These are phyloP conservation scores for Notothenia coriiceps DNA, from an alignment of 2,113 vertebrate genomes.

Conservation along the genomic window DNA sequence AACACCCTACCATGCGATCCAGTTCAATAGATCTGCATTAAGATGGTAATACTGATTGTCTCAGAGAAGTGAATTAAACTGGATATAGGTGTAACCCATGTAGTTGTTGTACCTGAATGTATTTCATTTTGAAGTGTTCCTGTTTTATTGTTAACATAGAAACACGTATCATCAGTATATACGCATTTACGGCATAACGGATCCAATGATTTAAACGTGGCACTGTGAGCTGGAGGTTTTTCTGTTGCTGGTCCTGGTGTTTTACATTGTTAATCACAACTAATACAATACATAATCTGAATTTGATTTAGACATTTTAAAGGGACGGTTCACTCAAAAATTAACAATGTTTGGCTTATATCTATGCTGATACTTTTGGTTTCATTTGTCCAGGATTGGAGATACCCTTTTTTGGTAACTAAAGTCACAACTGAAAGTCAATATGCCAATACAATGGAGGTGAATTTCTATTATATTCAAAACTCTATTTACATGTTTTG, in stretches of 20 bases:
- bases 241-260: conserved; percentile 21
- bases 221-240: conserved; percentile 3
- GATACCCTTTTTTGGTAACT: background rate
- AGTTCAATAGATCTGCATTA: background rate
- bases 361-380: background rate
- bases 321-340: background rate
- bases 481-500: background rate
- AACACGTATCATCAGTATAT: no score
- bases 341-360: background rate
- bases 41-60: background rate
- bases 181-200: background rate
- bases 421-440: no score
- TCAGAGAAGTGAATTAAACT: background rate
- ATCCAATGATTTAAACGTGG: background rate
- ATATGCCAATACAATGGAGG: background rate
- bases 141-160: background rate
- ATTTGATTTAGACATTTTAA: background rate
- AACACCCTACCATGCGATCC: background rate
- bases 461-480: no score
- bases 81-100: background rate
- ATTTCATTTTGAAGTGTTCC: background rate
- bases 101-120: background rate
- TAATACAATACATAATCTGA: background rate
- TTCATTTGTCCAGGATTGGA: background rate
- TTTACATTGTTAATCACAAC: no score